A percentile compares a stretch with the other conserved stretches of the same genome.
Conservation (phyloP, 92 coral and sea anemone genomes). For the Phenganax subtilis region DNA sequence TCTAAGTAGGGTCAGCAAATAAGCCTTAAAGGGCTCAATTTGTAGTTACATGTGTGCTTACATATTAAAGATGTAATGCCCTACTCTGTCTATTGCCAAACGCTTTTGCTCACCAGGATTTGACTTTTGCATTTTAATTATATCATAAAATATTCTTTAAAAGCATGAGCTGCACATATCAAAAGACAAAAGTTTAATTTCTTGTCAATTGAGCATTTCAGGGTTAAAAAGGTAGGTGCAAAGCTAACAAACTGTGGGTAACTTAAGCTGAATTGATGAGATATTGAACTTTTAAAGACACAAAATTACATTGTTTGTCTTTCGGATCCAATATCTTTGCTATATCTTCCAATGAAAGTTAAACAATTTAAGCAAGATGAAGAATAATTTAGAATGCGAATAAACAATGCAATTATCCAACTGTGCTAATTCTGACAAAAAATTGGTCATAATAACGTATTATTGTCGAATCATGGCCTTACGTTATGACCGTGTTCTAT, state of each 20-base stretch:
- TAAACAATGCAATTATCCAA: too few species aligned
- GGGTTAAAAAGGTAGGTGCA: conserved; percentile 1
- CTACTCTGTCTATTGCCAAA: too few species aligned
- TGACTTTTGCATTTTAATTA: too few species aligned
- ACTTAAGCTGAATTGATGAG: background rate
- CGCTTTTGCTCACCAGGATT: too few species aligned
- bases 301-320: too few species aligned
- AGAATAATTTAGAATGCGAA: too few species aligned
- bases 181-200: background rate
- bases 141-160: too few species aligned
- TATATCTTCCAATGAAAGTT: too few species aligned
- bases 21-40: background rate
- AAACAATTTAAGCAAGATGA: too few species aligned
- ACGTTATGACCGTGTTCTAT: background rate
- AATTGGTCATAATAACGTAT: background rate
- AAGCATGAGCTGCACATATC: background rate
- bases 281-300: background rate
- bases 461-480: background rate
- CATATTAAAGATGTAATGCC: too few species aligned
- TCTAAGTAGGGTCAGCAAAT: background rate
- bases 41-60: background rate
- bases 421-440: too few species aligned
- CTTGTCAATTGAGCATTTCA: background rate
- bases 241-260: background rate
- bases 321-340: too few species aligned